A percentile compares a stretch with the other conserved stretches of the same genome.
Evolutionary conservation across 2,113 vertebrate genomes (phyloP).

Genomic region (Phaetusa simplex): DNA sequence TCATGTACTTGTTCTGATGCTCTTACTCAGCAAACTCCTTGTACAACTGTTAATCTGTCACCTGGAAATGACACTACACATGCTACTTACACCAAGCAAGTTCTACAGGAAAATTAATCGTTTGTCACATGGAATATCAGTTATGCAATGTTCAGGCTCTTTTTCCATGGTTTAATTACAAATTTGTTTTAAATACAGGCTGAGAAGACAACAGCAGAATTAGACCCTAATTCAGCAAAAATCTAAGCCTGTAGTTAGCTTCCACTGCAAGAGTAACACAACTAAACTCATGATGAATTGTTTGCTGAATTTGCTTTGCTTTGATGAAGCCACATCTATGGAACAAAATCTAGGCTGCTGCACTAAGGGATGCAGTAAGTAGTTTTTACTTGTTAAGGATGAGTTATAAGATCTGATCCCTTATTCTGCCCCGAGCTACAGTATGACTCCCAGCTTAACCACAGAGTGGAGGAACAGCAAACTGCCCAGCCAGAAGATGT

Average conservation of each 20-base stretch:
- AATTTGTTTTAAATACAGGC: background rate
- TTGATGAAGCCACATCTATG: background rate
- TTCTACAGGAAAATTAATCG: background rate
- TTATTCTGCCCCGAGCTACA: background rate
- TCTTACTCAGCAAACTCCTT: background rate
- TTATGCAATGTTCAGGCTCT: background rate
- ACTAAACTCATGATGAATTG: background rate
- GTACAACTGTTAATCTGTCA: background rate
- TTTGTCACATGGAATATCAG: background rate
- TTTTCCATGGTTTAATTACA: background rate
- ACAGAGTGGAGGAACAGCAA: background rate
- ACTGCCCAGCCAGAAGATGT: background rate
- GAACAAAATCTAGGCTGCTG: background rate
- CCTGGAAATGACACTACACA: background rate
- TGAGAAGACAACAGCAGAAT: background rate
- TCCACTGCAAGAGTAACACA: background rate
- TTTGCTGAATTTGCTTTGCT: background rate
- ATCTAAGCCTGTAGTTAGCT: background rate
- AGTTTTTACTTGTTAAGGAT: background rate
- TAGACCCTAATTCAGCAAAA: background rate
- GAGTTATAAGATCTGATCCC: background rate
- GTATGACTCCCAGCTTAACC: background rate
- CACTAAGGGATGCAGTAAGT: background rate
- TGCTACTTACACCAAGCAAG: background rate
- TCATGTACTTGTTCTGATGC: background rate